Evolutionary conservation across 2,113 vertebrate species (phyloP).

Genomic region (Vombatus ursinus): DNA sequence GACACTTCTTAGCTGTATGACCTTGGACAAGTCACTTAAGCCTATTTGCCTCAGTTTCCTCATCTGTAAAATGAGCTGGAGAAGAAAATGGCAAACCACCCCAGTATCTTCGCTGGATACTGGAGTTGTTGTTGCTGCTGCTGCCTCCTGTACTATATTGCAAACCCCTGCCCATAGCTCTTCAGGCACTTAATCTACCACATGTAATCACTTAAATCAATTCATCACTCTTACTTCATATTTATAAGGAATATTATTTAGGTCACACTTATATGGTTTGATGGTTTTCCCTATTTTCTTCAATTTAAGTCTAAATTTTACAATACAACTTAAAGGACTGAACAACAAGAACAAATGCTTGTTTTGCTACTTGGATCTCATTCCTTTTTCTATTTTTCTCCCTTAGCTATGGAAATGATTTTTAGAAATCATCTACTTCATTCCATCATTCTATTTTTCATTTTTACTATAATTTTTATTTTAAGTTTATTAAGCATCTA

Average conservation of each 20-base stretch:
- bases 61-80: neutral
- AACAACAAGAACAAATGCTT: neutral
- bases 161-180: no score
- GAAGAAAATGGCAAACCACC: neutral
- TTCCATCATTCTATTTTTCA: neutral
- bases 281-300: no score
- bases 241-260: no score
- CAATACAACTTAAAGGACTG: neutral
- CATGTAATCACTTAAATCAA: no score
- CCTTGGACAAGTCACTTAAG: neutral
- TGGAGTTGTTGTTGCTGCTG: no score
- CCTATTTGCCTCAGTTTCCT: neutral
- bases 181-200: no score
- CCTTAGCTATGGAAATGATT: neutral
- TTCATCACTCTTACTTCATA: no score
- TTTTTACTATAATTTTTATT: neutral
- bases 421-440: neutral
- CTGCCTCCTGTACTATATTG: no score
- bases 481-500: neutral
- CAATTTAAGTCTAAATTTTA: no score
- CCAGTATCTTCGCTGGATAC: no score
- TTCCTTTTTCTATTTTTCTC: neutral
- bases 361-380: neutral
- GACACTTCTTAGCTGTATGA: neutral
- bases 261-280: no score